Evolutionary conservation across 2,888 invertebrate species (phyloP), one percentile per base, ranked within the genome.

Genomic region (Xanthorhoe spadicearia): DNA sequence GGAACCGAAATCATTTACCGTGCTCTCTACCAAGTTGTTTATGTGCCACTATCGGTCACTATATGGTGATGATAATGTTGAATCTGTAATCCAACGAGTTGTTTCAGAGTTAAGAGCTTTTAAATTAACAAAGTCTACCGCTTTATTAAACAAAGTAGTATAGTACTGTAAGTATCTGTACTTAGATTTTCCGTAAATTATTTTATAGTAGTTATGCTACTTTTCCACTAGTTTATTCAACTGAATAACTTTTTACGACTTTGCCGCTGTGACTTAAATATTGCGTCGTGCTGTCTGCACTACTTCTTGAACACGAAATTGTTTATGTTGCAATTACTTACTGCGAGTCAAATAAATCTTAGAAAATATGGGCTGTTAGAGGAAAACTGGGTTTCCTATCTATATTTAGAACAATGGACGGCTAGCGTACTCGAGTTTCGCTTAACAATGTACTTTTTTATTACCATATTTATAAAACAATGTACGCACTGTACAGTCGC

Each of bases 261-360:
- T 43, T 43, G 38, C 38, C 38, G 38, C 13, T 43, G 38, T 10
- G 38, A 43, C 13, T 43, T 43, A 13, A 13, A 43, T 3, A 43
- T 43, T 43, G 2, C 13, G 38, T 43, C 13, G 38, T 43, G 13
- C 38, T 43, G 38, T 0, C 10, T 43, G 38, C 13, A 56, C 51
- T 51, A 65, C 51, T 66, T 60, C 51, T 63, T 17, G 35, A 52
- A 55, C 59, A 46, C 51, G 50, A 59, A 51, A 59, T 56, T 63
- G 55, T 66, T 65, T 60, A 59, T 43, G 28, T 46, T 18, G 35
- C 66, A 48, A 62, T 51, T 35, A 59, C 50, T 67, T 57, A 63
- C 60, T 53, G 28, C 53, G 18, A 60, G 63, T 53, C 50, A 52
- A 63, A 64, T 67, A 67, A 64, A 67, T 61, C 55, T 62, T 48